phyloP scores from a whole-genome alignment of 2,113 vertebrate species.

The Podilymbus podiceps region DNA sequence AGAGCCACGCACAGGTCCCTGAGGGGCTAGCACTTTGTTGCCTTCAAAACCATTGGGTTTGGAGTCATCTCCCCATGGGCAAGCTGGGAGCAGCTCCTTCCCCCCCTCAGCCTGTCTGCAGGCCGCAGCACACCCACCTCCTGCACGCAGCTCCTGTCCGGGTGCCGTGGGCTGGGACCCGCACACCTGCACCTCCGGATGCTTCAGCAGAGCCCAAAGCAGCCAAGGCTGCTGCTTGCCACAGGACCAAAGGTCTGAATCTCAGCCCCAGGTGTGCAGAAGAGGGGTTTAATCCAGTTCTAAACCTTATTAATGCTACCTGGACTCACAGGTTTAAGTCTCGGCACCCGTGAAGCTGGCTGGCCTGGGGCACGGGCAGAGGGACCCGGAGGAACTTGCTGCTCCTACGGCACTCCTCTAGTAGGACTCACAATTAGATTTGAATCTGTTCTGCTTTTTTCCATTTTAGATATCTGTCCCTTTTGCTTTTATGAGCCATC shows the following conservation, averaged over 20 bases:
- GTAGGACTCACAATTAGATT: background rate
- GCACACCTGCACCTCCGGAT: background rate
- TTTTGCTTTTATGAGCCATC: constrained; percentile 5
- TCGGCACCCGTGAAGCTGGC: background rate
- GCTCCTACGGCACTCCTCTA: background rate
- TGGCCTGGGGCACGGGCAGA: background rate
- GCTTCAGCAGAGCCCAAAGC: background rate
- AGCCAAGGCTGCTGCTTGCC: background rate
- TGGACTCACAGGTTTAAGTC: background rate
- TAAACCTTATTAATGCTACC: background rate
- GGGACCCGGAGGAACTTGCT: accelerated
- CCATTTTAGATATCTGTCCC: background rate
- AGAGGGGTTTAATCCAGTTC: background rate
- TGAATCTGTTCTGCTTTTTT: background rate
- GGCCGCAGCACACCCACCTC: background rate
- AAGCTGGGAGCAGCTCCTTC: background rate
- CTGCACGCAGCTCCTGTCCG: background rate
- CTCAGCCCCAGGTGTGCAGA: background rate
- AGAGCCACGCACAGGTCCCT: background rate
- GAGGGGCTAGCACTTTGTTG: background rate
- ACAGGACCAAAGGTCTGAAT: background rate
- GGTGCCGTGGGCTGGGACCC: background rate
- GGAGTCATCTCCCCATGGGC: background rate
- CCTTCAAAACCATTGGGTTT: background rate
- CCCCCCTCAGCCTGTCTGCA: background rate